phyloP scores from a whole-genome alignment of 64 coral and sea anemone genomes.

The Pocillopora damicornis region DNA sequence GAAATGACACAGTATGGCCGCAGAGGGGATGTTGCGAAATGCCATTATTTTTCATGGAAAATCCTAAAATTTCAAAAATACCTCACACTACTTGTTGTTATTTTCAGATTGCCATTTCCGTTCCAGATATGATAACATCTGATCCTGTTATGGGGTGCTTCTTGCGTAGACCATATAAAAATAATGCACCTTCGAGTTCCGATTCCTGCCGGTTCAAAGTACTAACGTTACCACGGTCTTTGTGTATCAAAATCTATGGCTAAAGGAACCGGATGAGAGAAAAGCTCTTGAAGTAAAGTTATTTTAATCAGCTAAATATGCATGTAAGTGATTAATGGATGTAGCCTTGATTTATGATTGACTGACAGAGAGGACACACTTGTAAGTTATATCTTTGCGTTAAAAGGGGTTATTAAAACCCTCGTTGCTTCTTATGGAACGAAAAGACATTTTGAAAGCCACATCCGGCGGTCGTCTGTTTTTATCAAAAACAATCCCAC shows the following conservation, averaged over 20 bases:
- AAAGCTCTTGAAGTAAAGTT: slow-evolving; percentile 7
- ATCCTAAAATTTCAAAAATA: background rate
- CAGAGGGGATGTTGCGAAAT: background rate
- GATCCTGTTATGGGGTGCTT: slow-evolving; percentile 10
- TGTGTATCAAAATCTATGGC: background rate
- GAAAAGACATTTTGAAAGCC: slow-evolving; percentile 39
- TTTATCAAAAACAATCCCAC: slow-evolving; percentile 9
- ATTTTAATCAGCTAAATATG: background rate
- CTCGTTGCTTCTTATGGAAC: background rate
- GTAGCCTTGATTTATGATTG: background rate
- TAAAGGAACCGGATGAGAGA: background rate
- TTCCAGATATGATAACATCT: slow-evolving; percentile 1
- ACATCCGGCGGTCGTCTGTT: slow-evolving; percentile 33
- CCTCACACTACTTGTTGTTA: slow-evolving; percentile 26
- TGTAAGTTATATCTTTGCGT: slow-evolving; percentile 34
- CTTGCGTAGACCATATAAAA: background rate
- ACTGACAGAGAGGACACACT: slow-evolving; percentile 2
- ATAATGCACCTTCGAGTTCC: background rate
- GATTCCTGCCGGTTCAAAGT: background rate
- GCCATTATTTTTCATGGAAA: background rate
- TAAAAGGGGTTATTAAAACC: slow-evolving; percentile 26
- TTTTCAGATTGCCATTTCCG: slow-evolving; percentile 25
- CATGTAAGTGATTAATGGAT: background rate
- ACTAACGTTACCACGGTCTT: background rate
- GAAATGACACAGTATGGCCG: too few relatives aligned